Evolutionary conservation across 2,888 invertebrate genomes (phyloP), one percentile per base, ranked within the genome.

Genomic region (Timema podura): DNA sequence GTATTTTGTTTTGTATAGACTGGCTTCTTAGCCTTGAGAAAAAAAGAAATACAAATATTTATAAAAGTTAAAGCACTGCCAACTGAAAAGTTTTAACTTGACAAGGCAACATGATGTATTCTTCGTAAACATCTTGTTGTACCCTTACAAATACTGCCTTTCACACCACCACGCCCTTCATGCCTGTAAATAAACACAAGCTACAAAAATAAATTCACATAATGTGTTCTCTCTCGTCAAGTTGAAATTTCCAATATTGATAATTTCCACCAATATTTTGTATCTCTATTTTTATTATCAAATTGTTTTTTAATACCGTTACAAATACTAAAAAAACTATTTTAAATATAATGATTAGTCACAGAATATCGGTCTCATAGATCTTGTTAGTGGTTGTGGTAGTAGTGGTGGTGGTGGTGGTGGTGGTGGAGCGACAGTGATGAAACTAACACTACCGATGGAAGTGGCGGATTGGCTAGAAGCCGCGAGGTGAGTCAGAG

Each of bases 311-410:
- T 30, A 30, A 2, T 30, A 30, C 30, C 30, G 30, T 30, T 30
- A 30, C 30, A 30, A 30, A 30, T 30, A 30, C 30, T 30, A 30
- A 30, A 30, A 30, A 30, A 30, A 30, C 30, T 30, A 30, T 30
- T 30, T 30, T 30, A 30, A 30, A 30, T 30, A 30, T 30, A 30
- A 30, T 30, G 65, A 64, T 70, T 73, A 73, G 89, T 92, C 92
- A 95, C 88, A 95, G 92, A 84, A 95, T 95, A 82, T 95, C 95
- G 76, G 95, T 95, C 85, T 95, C 95, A 82, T 95, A 95, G 76
- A 93, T 90, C 83, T 93, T 92, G 79, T 87, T 91, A 67, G 89
- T 90, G 72, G 90, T 89, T 75, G 88, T 85, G 65, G 80, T 79
- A 57, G 79, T 67, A 61, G 74, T 69, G 49, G 71, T 49, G n/a